Conservation (phyloP, 2,113 vertebrate genomes). For the Halcyon malimbica region DNA sequence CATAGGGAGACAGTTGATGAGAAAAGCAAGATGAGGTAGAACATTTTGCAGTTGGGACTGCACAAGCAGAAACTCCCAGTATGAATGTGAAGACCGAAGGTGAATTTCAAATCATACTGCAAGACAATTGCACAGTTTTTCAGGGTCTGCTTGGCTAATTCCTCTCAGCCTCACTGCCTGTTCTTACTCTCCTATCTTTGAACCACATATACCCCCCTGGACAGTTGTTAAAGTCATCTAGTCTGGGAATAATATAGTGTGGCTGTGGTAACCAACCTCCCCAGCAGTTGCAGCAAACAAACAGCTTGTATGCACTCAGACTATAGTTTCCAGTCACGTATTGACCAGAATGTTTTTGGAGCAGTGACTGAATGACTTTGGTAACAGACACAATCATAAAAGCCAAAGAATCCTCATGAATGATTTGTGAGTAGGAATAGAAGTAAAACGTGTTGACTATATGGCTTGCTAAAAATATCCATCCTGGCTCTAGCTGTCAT, state of each 20-base stretch:
- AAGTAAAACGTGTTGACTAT: slow-evolving; percentile 3
- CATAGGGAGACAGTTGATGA: fast-evolving
- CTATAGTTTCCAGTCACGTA: slow-evolving; percentile 33
- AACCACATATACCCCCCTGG: not conserved
- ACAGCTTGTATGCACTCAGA: not conserved
- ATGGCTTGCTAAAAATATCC: slow-evolving; percentile 31
- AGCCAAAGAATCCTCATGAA: not conserved
- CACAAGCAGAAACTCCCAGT: not conserved
- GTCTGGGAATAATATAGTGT: not conserved
- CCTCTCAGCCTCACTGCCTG: not conserved
- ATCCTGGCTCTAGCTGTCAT: not conserved
- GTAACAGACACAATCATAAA: slow-evolving; percentile 9
- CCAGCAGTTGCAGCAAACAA: not conserved
- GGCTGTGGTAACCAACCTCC: not conserved
- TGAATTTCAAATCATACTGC: not conserved
- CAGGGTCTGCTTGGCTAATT: not conserved
- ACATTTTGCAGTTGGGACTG: not conserved
- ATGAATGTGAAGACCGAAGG: not conserved
- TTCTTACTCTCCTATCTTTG: not conserved
- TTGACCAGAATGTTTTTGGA: not conserved
- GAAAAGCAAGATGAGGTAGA: fast-evolving
- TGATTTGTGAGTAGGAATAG: not conserved
- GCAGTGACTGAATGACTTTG: not conserved
- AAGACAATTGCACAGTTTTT: not conserved
- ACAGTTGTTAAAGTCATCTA: not conserved